Evolutionary conservation across 2,888 invertebrate species (phyloP).

Genomic region (Cecidostiba fungosa): DNA sequence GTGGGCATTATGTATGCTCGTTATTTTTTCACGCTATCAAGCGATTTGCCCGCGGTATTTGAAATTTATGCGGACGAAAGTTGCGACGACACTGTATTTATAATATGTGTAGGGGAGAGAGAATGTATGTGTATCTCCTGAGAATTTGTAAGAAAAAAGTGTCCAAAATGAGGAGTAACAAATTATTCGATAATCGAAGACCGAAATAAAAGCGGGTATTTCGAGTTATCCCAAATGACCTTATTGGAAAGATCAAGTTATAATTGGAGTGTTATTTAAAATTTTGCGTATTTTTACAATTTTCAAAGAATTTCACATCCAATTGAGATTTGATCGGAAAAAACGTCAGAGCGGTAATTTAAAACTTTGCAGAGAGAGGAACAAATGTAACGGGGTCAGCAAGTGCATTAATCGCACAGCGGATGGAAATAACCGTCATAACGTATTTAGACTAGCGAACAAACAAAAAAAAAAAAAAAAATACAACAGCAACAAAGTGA

Average conservation of each 20-base stretch:
- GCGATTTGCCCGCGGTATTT: background rate
- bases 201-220: background rate
- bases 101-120: too few species aligned
- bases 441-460: background rate
- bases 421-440: background rate
- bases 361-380: background rate
- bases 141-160: background rate
- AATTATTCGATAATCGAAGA: too few species aligned
- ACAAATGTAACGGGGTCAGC: background rate
- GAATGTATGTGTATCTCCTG: background rate
- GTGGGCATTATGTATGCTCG: constrained; percentile 8
- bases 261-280: background rate
- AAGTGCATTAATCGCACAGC: background rate
- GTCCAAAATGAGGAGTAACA: too few species aligned
- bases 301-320: background rate
- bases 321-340: background rate
- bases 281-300: background rate
- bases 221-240: too few species aligned
- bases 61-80: background rate
- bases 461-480: background rate
- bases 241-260: background rate
- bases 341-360: background rate
- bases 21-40: constrained; percentile 22
- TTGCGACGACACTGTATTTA: background rate
- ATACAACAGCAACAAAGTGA: background rate